Evolutionary conservation across 1,140 invertebrate genomes (phyloP).

Genomic region (Drosophila busckii): DNA sequence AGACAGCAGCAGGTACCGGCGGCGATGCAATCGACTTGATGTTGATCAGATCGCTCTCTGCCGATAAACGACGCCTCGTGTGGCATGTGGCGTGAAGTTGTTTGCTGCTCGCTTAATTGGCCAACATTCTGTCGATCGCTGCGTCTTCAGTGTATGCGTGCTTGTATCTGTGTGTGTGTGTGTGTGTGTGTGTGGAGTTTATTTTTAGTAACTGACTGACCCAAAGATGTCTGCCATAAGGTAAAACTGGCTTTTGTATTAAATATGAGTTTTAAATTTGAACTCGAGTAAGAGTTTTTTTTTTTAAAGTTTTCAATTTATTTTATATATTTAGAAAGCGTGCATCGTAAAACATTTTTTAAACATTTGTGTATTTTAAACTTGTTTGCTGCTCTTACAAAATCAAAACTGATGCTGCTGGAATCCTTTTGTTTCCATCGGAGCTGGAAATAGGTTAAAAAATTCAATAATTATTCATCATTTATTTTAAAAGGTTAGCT

Average conservation of each 20-base stretch:
- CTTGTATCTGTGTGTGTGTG: background rate
- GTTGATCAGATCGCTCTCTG: constrained; percentile 49
- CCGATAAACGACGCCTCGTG: constrained; percentile 71
- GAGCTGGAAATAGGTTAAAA: no score
- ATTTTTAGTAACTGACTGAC: constrained; percentile 52
- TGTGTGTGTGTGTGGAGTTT: constrained; percentile 1
- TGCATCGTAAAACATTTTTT: no score
- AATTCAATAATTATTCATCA: no score
- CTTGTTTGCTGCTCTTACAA: no score
- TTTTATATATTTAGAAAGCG: no score
- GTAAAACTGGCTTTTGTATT: constrained; percentile 28
- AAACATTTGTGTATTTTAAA: no score
- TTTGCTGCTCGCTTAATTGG: constrained; percentile 76
- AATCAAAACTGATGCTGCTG: no score
- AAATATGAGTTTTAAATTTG: no score
- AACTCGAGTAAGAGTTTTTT: no score
- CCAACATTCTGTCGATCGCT: constrained; percentile 47
- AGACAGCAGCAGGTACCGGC: background rate
- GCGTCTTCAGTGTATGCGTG: background rate
- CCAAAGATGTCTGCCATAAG: constrained; percentile 39
- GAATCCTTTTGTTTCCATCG: no score
- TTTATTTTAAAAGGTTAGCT: no score
- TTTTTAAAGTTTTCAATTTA: no score
- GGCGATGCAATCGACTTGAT: constrained; percentile 44
- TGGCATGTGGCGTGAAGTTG: constrained; percentile 75